Base-by-base conservation (phyloP, 2,797 vertebrate genomes). In the Micromesistius poutassou region DNA sequence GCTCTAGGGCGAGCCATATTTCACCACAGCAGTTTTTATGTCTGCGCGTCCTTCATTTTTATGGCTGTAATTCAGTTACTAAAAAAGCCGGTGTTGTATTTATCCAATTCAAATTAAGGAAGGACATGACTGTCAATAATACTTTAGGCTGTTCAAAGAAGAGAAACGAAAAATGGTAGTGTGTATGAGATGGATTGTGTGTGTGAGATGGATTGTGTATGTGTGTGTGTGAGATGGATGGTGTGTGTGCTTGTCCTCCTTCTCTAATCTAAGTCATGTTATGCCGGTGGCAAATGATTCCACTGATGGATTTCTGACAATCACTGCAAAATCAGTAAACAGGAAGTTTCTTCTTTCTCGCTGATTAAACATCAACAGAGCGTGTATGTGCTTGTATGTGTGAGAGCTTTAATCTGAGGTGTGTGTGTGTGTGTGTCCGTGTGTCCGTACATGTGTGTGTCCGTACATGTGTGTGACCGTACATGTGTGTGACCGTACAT, bases 301-400 rank as follows among this genome's bases (percentile, higher is more conserved):
- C 6, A 16, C 35, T 72, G 55, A 80, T 71, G 30, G 42, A 70
- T 83, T 40, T 80, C 28, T 75, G 30, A 2, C 1, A 75, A 75
- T 80, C 13, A 84, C 76, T 71, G 77, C 55, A 78, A 80, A 35
- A 35, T 35, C 74, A 76, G 71, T 46, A 33, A 0, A 36, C 76
- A 76, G 38, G 30, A 14, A 71, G 36, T 74, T 71, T 75, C 46
- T 28, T 75, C 25, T 73, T 75, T 78, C 66, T 19, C 10, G 30
- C 42, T 72, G 77, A 81, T 85, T 8, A 75, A 72, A 78, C 77
- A 82, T 36, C 2, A 79, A 68, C 66, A 76, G 31, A 71, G 73
- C 10, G 12, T 31, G 74, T 79, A 70, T 76, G 70, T 68, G 38
- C 30, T 8, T 5, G 28, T 40, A 55, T 73, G 71, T 55, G 77